Base-by-base conservation (phyloP, 2,113 vertebrate species). In the Nesoenas mayeri region DNA sequence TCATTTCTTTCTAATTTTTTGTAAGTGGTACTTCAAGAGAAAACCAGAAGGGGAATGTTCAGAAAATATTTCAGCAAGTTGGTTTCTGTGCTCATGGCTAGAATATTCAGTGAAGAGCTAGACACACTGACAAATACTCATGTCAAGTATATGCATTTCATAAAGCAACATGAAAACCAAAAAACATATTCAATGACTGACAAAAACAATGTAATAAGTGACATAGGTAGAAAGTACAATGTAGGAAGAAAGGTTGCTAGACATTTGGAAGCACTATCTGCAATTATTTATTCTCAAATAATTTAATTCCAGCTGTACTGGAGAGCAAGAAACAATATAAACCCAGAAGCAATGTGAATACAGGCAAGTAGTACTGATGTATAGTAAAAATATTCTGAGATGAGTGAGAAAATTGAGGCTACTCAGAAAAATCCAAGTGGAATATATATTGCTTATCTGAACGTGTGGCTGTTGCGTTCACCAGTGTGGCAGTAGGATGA, bases 1-100 rank as follows among this genome's bases (percentile, higher is more conserved):
- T 75, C 57, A 57, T 29, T 91, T 85, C 53, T 69, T 84, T 67
- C 38, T 81, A 48, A 57, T 62, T 84, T 96, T 81, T 80, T 72
- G 9, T 56, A 74, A 89, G 51, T 74, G 77, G 56, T 70, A 74
- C 72, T 90, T 51, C 66, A 85, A 50, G 31, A 65, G 40, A 79
- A 95, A 79, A 60, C 4, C 34, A 89, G 66, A 56, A 89, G 34
- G 13, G 32, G 24, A 79, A 58, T 32, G 13, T 62, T 62, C 79
- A 64, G 42, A 62, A 93, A 85, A 73, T 79, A 81, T 65, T 72
- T 69, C 77, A 91, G 26, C 20, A 62, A 65, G 51, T 42, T 85
- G 22, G 3, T 79, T 89, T 87, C 62, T 82, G 40, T 88, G 36
- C 54, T 79, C 10, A 34, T 18, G 36, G 40, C 31, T 77, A 42